phyloP scores from a whole-genome alignment of 2,797 vertebrate genomes.

The Syndactyla subalaris region DNA sequence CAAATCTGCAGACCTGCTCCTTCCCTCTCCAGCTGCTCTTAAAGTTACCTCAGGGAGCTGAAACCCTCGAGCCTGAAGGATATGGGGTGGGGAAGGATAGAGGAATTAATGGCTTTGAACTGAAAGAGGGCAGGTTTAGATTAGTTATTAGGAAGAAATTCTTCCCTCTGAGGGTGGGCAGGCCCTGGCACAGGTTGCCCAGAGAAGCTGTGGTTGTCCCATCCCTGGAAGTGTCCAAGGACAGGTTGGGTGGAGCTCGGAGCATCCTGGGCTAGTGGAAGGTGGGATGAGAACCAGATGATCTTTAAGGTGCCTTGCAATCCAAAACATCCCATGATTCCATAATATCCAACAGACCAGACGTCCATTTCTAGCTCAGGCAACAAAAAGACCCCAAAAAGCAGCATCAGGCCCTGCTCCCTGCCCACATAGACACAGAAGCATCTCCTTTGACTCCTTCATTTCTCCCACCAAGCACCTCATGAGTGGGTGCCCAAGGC shows the following conservation, averaged over 20 bases:
- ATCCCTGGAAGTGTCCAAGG: background rate
- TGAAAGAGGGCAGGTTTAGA: background rate
- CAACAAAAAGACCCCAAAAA: background rate
- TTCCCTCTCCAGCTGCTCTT: background rate
- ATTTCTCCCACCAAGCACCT: accelerated
- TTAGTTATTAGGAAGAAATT: background rate
- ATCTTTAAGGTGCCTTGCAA: background rate
- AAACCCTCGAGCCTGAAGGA: accelerated
- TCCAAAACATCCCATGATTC: background rate
- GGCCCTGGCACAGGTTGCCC: background rate
- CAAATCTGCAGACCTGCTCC: background rate
- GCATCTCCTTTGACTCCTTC: background rate
- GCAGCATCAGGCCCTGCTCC: background rate
- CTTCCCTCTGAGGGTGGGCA: background rate
- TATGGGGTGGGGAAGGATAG: accelerated
- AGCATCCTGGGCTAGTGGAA: background rate
- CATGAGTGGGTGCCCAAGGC: accelerated
- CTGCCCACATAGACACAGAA: accelerated
- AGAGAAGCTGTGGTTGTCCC: background rate
- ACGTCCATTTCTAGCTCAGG: background rate
- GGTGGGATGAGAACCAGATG: accelerated
- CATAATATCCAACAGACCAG: background rate
- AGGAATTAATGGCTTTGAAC: background rate
- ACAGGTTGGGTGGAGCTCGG: accelerated
- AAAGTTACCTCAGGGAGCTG: background rate